phyloP scores from a whole-genome alignment of 35 echinoderm and acorn worm genomes.

The Apostichopus parvimensis region DNA sequence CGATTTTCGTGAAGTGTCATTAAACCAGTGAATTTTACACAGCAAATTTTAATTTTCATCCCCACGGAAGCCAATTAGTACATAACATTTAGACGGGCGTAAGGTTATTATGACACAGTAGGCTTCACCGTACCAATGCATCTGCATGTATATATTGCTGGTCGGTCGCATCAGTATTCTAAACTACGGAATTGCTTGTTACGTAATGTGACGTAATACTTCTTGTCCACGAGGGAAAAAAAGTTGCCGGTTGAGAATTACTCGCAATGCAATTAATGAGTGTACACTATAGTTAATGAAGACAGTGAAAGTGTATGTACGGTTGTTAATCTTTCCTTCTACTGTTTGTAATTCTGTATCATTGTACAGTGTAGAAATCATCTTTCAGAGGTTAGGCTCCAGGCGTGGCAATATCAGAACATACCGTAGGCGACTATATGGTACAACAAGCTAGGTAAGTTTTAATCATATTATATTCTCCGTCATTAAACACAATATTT shows the following conservation, averaged over 20 bases:
- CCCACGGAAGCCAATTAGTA: no score
- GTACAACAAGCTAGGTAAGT: no score
- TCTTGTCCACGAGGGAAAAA: background rate
- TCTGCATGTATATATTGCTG: background rate
- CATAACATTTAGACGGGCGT: no score
- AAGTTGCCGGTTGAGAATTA: background rate
- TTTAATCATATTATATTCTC: no score
- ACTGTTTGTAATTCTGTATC: background rate
- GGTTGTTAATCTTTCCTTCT: background rate
- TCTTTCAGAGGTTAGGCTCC: background rate
- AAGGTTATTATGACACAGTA: no score
- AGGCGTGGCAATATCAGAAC: background rate
- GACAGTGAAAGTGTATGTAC: background rate
- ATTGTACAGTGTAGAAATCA: background rate
- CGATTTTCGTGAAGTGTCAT: no score
- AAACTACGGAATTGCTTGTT: background rate
- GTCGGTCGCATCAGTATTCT: background rate
- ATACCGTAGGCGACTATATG: no score
- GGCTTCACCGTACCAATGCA: no score
- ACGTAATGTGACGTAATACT: background rate
- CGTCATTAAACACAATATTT: no score
- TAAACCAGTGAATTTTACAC: no score
- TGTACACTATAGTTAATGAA: background rate
- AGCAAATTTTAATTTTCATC: no score
- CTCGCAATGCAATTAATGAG: background rate